Base-by-base conservation (phyloP, 2,797 vertebrate genomes). In the Pseudochirops cupreus region DNA sequence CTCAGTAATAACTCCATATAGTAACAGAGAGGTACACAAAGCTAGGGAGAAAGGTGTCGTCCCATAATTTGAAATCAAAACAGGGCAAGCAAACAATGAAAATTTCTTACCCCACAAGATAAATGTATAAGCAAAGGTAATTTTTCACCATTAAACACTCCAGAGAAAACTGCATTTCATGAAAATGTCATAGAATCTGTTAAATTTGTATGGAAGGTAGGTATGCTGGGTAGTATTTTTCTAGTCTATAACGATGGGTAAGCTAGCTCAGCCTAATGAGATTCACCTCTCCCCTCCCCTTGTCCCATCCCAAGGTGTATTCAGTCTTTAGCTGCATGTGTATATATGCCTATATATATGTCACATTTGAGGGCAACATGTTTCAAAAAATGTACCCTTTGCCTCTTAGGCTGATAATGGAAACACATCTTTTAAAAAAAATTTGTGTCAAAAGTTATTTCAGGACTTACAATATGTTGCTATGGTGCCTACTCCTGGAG, bases 401-500 rank as follows among this genome's bases (percentile, higher is more conserved):
- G 90, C 56, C 62, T 97, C 94, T 97, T 95, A 95, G 94, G 57
- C 94, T 91, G 94, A 95, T 97, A 94, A 96, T 56, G 93, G 93
- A 55, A 97, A 97, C 87, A 91, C 58, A 95, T 98, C 92, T 96
- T 96, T 96, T 96, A 21, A 33, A 33, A 16, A 31, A 97, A 96
- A 97, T 97, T 96, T 97, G 95, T 90, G 93, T 97, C 96, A 96
- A 95, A 98, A 97, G 98, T 98, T 98, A 98, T 98, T 98, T 98
- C 96, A 98, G 97, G 98, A 97, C 97, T 98, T 98, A 98, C 96
- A 98, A 97, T 98, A 98, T 98, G 98, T 99, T 99, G 98, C 99
- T 99, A 98, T 99, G 98, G 98, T 98, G 97, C 98, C 98, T 98
- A 98, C 98, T 98, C 98, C 98, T 97, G 98, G 99, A 99, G 99